Conservation (phyloP, 2,797 vertebrate species). For the Malurus leucopterus region DNA sequence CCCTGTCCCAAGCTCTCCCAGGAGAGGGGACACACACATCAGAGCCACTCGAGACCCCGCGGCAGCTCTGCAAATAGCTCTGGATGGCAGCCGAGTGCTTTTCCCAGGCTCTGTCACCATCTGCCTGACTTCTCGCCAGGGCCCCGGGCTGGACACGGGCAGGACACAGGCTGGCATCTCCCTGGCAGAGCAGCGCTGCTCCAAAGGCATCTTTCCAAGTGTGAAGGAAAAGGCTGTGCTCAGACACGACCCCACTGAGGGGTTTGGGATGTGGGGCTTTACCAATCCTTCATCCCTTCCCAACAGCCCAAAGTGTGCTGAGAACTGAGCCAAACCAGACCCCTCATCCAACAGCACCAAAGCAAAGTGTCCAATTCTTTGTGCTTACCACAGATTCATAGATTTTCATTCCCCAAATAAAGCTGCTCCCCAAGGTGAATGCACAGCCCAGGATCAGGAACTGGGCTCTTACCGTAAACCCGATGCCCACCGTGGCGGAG, state of each 20-base stretch:
- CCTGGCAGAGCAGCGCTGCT: not conserved
- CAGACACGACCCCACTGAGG: fast-evolving
- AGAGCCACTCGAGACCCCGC: fast-evolving
- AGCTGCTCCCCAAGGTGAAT: not conserved
- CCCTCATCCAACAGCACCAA: not conserved
- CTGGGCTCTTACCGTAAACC: slow-evolving; percentile 86
- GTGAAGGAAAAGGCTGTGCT: not conserved
- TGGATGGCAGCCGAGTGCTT: not conserved
- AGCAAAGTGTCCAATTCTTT: not conserved
- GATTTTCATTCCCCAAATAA: not conserved
- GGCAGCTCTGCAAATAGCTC: not conserved
- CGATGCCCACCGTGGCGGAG: slow-evolving; percentile 91
- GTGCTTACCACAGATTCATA: not conserved
- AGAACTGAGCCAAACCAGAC: not conserved
- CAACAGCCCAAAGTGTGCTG: fast-evolving
- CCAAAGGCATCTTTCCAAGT: not conserved
- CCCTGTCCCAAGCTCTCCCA: not conserved
- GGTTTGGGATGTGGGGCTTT: not conserved
- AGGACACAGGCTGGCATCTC: not conserved
- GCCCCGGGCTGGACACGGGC: fast-evolving
- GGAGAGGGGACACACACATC: not conserved
- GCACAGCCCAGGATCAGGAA: not conserved
- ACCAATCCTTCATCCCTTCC: not conserved
- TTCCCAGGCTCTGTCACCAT: not conserved
- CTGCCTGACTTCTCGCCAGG: not conserved